Percentiles rank a stretch among this genome's conserved stretches.
Conservation (phyloP, 2,888 invertebrate genomes). For the Selenia dentaria region DNA sequence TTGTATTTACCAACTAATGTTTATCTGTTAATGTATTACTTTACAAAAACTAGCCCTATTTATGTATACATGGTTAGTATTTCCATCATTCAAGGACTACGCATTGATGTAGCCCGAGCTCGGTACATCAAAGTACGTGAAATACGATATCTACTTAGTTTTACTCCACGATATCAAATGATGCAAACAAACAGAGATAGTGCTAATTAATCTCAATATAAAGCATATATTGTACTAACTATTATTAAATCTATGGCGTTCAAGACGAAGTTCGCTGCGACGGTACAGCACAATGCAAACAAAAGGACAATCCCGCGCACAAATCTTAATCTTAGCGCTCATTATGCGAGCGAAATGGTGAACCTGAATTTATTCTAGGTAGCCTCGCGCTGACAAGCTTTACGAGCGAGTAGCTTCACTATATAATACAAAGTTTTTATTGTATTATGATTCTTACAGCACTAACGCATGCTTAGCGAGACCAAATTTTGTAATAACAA, state of each 20-base stretch:
- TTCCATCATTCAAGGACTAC: too few relatives aligned
- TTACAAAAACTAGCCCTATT: too few relatives aligned
- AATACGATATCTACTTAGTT: too few relatives aligned
- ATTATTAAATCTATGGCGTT: not conserved
- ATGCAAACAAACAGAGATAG: not conserved
- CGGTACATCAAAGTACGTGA: too few relatives aligned
- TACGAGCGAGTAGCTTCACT: slow-evolving; percentile 65
- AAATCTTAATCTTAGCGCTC: slow-evolving; percentile 83
- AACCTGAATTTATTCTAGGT: slow-evolving; percentile 82
- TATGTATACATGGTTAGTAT: too few relatives aligned
- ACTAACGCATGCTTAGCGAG: too few relatives aligned
- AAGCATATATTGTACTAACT: slow-evolving; percentile 3
- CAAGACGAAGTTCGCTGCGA: slow-evolving; percentile 34
- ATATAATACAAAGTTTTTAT: not conserved
- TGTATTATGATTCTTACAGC: too few relatives aligned
- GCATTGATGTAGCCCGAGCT: too few relatives aligned
- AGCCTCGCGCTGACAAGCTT: slow-evolving; percentile 51
- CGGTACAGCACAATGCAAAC: slow-evolving; percentile 71
- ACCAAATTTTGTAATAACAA: too few relatives aligned
- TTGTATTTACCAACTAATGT: too few relatives aligned
- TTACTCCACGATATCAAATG: not conserved
- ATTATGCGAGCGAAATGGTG: slow-evolving; percentile 74
- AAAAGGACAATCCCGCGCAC: slow-evolving; percentile 75
- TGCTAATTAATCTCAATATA: slow-evolving; percentile 13
- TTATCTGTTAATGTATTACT: too few relatives aligned